phyloP scores from a whole-genome alignment of 2,888 invertebrate species.

The Druceiella hillmani region DNA sequence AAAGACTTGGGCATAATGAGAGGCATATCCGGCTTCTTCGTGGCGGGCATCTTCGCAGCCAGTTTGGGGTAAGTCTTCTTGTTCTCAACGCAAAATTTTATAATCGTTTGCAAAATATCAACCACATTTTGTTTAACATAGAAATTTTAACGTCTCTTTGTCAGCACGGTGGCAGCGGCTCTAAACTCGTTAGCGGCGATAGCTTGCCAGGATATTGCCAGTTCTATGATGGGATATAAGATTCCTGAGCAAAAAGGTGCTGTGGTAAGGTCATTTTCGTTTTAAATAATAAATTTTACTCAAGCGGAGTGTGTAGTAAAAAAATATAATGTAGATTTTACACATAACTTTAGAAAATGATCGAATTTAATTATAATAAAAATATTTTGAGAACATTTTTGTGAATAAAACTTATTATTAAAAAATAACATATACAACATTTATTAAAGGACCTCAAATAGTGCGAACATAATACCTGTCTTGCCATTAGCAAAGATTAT shows the following conservation, averaged over 20 bases:
- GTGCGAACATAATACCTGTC: no score
- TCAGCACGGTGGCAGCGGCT: slow-evolving; percentile 92
- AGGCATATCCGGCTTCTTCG: slow-evolving; percentile 88
- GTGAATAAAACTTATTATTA: no score
- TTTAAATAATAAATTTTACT: slow-evolving; percentile 1
- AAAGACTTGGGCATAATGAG: slow-evolving; percentile 67
- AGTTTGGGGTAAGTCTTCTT: slow-evolving; percentile 72
- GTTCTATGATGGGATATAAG: slow-evolving; percentile 63
- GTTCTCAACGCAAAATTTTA: background rate
- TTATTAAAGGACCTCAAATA: no score
- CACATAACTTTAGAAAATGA: no score
- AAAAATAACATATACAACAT: no score
- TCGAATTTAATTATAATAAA: no score
- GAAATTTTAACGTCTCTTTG: slow-evolving; percentile 23
- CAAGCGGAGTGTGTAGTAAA: no score
- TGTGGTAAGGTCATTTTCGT: slow-evolving; percentile 52
- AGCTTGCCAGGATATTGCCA: slow-evolving; percentile 81
- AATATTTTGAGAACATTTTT: no score
- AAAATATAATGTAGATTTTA: no score
- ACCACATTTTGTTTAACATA: slow-evolving; percentile 3
- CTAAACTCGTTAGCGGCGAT: slow-evolving; percentile 90
- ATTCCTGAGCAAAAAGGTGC: slow-evolving; percentile 74
- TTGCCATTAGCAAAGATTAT: no score
- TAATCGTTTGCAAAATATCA: background rate
- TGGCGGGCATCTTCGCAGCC: slow-evolving; percentile 93